Evolutionary conservation across 1,140 invertebrate species (phyloP), one percentile per base, ranked within the genome.

Genomic region (Lysiphlebus fabarum): DNA sequence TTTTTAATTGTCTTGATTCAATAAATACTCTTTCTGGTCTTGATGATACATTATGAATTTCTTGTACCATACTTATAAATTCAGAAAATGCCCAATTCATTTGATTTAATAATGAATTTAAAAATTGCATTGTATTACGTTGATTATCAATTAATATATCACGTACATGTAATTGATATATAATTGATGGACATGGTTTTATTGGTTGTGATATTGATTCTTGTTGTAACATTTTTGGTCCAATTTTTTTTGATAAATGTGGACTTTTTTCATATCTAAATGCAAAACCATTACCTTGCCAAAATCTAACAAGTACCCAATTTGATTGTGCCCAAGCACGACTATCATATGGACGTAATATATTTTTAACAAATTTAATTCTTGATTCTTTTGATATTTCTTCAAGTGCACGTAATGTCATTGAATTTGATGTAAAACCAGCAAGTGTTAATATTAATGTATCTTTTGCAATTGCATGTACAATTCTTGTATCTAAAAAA

Each of bases 41-140:
- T 53, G 61, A 72, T 42, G 68, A 75, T 12, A 73, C 64, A 60
- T 73, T 74, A 37, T 75, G 70, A 66, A 92, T 90, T 82, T 93
- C 90, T 76, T 93, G 91, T 61, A 93, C 80, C 82, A 93, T 86
- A 12, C 89, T 86, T 64, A 93, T 90, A 62, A 94, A 93, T 67
- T 94, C 91, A 0, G 91, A 93, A 67, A 93, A 93, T 0, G 90
- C 87, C 91, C 91, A 94, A 73, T 94, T 94, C 0, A 93, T 74
- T 64, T 93, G 90, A 72, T 88, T 91, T 0, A 94, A 76, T 1
- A 94, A 70, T 0, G 89, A 91, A 70, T 93, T 91, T 1, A 94
- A 74, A 68, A 90, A 92, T 3, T 82, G 76, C 0, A 82, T 84
- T 1, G 87, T 83, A 0, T 58, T 45, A 59, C 73, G 70, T 3